Evolutionary conservation across 1,140 invertebrate species (phyloP), one percentile per base, ranked within the genome.

Genomic region (Ephestia elutella): DNA sequence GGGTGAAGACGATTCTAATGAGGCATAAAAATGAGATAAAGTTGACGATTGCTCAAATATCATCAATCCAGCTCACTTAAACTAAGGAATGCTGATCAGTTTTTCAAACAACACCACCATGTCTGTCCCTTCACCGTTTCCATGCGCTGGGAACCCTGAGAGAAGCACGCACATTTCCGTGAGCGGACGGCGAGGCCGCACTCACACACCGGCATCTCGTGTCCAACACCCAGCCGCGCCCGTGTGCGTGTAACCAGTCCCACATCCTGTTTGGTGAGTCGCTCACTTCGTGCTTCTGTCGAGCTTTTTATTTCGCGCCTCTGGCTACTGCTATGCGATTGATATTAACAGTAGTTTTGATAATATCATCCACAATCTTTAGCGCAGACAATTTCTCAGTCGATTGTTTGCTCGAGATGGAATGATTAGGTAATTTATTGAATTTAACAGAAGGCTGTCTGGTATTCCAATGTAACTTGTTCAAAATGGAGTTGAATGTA

Each of bases 241-340:
- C 11, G 59, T 57, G 72, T 57, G 59, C 21, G 38, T 74, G 73
- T 71, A 80, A 88, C 83, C 85, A 88, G 85, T 87, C 83, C 75
- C 77, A 86, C 83, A 88, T 86, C 85, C 85, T 88, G 85, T 88
- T 88, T 80, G 75, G 76, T 75, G 73, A 75, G 77, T 66, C 78
- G 79, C 72, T 66, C 63, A 72, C 82, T 79, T 82, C 74, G 70
- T 53, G 66, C 78, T 75, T 78, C 71, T 71, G 66, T 63, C 51
- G 78, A 87, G 83, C 85, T 88, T 88, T 88, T 88, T 86, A 88
- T 83, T 86, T 80, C 66, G 75, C 73, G 68, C 66, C 70, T 75
- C 73, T 78, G 73, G 72, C 80, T 66, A 65, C 68, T 69, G 65
- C 66, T 49, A 57, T 59, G 54, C 56, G 62, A 71, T 70, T 62